Conservation (phyloP, 2,113 vertebrate genomes). For the Sinosuthora webbiana region DNA sequence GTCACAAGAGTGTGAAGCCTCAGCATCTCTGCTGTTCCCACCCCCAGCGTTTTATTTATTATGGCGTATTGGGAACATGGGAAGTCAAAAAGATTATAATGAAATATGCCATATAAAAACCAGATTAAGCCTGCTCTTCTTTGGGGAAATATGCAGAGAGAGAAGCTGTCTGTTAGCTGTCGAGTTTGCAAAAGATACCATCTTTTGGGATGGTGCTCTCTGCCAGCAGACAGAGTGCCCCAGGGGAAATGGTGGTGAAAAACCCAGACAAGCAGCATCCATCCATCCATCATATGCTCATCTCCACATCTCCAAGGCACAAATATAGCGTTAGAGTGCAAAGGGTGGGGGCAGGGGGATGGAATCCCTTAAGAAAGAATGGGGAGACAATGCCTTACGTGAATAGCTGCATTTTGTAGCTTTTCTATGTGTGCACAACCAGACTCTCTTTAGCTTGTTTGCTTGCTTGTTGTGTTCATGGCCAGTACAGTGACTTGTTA, state of each 20-base stretch:
- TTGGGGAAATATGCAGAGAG: slow-evolving; percentile 79
- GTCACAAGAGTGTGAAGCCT: slow-evolving; percentile 70
- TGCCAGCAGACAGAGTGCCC: slow-evolving; percentile 79
- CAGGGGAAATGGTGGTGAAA: slow-evolving; percentile 79
- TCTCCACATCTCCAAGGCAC: slow-evolving; percentile 69
- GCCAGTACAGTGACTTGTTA: not conserved
- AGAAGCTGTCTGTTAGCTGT: slow-evolving; percentile 82
- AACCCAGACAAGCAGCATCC: slow-evolving; percentile 78
- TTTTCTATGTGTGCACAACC: not conserved
- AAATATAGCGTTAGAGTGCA: slow-evolving; percentile 63
- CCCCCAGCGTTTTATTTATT: slow-evolving; percentile 64
- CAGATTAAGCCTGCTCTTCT: slow-evolving; percentile 81
- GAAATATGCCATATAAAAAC: slow-evolving; percentile 78
- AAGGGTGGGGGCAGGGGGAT: slow-evolving; percentile 45
- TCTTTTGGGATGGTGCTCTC: slow-evolving; percentile 79
- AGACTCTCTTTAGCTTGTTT: not conserved
- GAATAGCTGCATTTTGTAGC: not conserved
- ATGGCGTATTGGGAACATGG: slow-evolving; percentile 61
- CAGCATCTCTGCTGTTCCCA: slow-evolving; percentile 65
- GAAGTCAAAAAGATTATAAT: slow-evolving; percentile 77
- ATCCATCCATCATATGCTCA: slow-evolving; percentile 78
- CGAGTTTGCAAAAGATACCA: slow-evolving; percentile 82
- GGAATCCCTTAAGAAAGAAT: slow-evolving; percentile 58
- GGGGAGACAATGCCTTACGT: slow-evolving; percentile 7
- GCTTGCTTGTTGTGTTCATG: not conserved